A percentile compares a stretch with the other conserved stretches of the same genome.
These are phyloP conservation scores for Dicrurus megarhynchus DNA, from an alignment of 2,113 vertebrate species.

Conservation along the genomic window DNA sequence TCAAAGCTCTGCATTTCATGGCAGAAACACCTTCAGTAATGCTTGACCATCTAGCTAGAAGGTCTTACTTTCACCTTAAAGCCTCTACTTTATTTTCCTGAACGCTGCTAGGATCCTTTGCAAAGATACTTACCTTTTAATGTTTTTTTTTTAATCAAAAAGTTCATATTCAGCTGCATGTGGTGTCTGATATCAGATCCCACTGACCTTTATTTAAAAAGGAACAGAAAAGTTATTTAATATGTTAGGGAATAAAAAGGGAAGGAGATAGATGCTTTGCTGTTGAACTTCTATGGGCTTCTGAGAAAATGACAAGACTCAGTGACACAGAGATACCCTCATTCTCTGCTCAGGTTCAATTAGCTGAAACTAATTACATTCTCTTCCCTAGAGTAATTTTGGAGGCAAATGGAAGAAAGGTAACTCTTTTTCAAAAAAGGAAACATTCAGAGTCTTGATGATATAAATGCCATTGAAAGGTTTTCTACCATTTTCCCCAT, in stretches of 20 bases:
- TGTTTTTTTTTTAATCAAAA: neutral
- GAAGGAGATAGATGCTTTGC: neutral
- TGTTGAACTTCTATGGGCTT: neutral
- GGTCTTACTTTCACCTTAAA: neutral
- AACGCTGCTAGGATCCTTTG: neutral
- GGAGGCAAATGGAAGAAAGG: neutral
- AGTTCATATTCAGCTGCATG: neutral
- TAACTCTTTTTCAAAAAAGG: neutral
- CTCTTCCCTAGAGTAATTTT: constrained; percentile 3
- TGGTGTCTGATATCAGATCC: neutral
- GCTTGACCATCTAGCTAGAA: neutral
- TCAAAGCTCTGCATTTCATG: neutral
- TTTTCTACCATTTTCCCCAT: neutral
- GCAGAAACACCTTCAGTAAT: neutral
- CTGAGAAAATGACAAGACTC: constrained; percentile 7
- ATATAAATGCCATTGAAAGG: neutral
- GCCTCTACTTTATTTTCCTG: neutral
- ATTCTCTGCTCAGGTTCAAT: constrained; percentile 8
- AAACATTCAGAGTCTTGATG: neutral
- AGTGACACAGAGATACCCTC: neutral
- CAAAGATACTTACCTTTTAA: neutral
- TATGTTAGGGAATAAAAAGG: neutral
- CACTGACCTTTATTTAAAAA: neutral
- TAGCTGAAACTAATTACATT: constrained; percentile 45
- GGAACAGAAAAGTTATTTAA: neutral